phyloP scores from a whole-genome alignment of 1,140 invertebrate species.

The Panulirus ornatus region DNA sequence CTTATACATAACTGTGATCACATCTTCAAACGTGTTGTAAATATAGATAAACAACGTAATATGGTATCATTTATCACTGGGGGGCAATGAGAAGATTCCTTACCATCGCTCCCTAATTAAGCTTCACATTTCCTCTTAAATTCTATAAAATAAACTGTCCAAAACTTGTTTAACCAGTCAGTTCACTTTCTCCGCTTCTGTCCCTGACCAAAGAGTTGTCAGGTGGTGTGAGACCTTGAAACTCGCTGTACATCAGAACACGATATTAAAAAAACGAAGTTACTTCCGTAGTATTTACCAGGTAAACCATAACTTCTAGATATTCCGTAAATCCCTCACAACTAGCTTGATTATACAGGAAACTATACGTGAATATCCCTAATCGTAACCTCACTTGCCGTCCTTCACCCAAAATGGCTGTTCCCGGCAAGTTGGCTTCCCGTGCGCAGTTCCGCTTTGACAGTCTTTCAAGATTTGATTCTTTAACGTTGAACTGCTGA shows the following conservation, averaged over 20 bases:
- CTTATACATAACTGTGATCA: no score
- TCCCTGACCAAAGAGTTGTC: slow-evolving; percentile 30
- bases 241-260: background rate
- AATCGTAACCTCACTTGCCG: slow-evolving; percentile 8
- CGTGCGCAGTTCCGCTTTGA: slow-evolving; percentile 28
- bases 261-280: background rate
- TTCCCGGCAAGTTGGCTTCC: background rate
- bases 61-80: no score
- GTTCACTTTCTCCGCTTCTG: slow-evolving; percentile 31
- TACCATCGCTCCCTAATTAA: background rate
- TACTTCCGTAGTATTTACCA: background rate
- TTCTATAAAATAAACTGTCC: slow-evolving; percentile 2
- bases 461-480: no score
- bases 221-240: slow-evolving; percentile 17
- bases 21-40: no score
- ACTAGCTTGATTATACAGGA: background rate
- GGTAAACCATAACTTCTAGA: background rate
- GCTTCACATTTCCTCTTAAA: slow-evolving; percentile 5
- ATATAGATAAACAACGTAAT: no score
- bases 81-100: background rate
- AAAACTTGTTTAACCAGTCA: slow-evolving; percentile 41
- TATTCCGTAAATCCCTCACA: background rate
- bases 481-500: no score
- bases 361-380: background rate
- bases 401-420: slow-evolving; percentile 41